Evolutionary conservation across 2,113 vertebrate species (phyloP).

Genomic region (Ochotona princeps): DNA sequence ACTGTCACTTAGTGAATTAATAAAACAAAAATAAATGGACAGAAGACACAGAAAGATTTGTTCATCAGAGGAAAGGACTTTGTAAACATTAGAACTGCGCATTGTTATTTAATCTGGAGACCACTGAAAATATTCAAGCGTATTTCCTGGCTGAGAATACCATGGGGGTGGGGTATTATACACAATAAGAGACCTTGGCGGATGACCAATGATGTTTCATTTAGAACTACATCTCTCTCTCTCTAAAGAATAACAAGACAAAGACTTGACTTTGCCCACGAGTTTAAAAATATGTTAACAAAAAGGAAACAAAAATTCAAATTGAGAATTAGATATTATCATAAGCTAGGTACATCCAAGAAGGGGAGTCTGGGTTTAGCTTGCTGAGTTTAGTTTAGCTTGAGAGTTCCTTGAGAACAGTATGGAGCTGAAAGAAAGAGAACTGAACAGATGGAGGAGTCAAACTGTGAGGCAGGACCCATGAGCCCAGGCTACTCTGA

Average conservation of each 20-base stretch:
- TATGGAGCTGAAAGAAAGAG: not conserved
- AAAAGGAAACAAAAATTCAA: not conserved
- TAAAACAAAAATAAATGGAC: not conserved
- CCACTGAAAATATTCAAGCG: not conserved
- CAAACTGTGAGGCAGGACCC: not conserved
- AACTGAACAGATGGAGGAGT: not conserved
- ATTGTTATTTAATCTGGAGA: not conserved
- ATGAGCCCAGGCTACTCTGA: not conserved
- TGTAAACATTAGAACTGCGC: not conserved
- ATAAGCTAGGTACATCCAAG: not conserved
- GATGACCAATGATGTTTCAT: not conserved
- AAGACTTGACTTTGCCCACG: not conserved
- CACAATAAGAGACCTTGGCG: not conserved
- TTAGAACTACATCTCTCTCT: not conserved
- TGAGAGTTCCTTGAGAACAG: not conserved
- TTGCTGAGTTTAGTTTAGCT: not conserved
- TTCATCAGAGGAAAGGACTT: not conserved
- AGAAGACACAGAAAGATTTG: slow-evolving; percentile 11
- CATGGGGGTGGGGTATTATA: too few relatives aligned
- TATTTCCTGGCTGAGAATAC: not conserved
- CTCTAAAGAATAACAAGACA: not conserved
- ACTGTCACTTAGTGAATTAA: not conserved
- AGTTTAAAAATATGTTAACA: not conserved
- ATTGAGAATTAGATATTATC: not conserved
- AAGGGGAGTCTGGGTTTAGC: not conserved